Conservation (phyloP, 2,888 invertebrate genomes). For the Yponomeuta sedellus region DNA sequence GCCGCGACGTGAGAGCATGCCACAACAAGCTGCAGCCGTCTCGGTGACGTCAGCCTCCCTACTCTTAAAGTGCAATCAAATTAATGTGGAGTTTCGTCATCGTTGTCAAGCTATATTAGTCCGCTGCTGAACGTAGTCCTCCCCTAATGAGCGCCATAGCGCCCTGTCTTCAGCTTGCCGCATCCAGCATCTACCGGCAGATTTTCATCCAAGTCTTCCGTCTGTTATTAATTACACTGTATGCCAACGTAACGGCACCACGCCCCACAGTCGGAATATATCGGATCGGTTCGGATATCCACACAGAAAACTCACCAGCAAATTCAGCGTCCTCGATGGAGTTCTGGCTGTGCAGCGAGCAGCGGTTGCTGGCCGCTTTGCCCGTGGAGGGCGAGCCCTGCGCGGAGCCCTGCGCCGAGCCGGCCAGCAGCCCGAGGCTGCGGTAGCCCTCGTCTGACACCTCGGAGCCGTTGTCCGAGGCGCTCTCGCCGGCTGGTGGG, state of each 20-base stretch:
- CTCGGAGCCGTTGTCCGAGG: constrained; percentile 88
- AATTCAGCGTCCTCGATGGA: constrained; percentile 84
- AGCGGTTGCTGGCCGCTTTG: constrained; percentile 74
- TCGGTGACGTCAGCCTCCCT: not conserved
- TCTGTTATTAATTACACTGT: no score
- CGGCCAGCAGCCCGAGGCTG: constrained; percentile 82
- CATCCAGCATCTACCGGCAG: no score
- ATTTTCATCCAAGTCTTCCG: no score
- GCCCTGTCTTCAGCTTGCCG: no score
- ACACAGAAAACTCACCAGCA: constrained; percentile 69
- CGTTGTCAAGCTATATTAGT: no score
- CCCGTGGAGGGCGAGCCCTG: constrained; percentile 67
- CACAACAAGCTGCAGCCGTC: not conserved
- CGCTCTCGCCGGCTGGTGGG: constrained; percentile 73
- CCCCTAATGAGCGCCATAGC: no score
- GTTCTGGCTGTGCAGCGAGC: constrained; percentile 83
- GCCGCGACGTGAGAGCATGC: not conserved
- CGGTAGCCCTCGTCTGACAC: constrained; percentile 91
- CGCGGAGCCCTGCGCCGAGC: constrained; percentile 41
- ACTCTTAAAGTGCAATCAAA: no score
- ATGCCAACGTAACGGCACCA: no score
- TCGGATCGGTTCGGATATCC: no score
- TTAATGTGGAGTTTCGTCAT: no score
- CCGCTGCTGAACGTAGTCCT: no score
- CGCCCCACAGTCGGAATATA: no score